phyloP scores from a whole-genome alignment of 2,888 invertebrate species.

The Elegia similella region DNA sequence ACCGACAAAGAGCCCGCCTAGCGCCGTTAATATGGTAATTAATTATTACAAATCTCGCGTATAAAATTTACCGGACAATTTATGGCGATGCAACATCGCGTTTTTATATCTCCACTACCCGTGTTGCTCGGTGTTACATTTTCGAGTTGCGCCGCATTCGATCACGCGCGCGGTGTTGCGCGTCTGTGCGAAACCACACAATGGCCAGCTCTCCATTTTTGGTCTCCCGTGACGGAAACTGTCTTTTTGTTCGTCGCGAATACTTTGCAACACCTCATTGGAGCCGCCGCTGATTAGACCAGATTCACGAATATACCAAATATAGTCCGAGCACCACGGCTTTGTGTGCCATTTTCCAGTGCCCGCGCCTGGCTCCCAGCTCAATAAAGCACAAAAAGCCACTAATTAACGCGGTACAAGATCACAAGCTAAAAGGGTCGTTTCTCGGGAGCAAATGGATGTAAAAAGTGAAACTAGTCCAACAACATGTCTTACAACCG shows the following conservation, averaged over 20 bases:
- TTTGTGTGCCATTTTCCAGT: conserved; percentile 28
- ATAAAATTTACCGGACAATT: conserved; percentile 68
- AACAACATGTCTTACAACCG: conserved; percentile 75
- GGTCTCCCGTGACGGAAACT: conserved; percentile 56
- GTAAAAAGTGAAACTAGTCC: conserved; percentile 70
- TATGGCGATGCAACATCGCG: conserved; percentile 35
- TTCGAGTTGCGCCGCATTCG: conserved; percentile 47
- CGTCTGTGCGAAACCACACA: conserved; percentile 51
- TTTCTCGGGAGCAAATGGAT: conserved; percentile 49
- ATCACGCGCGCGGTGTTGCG: conserved; percentile 50
- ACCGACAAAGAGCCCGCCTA: conserved; percentile 76
- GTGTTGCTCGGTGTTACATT: conserved; percentile 26
- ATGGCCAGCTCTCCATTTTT: conserved; percentile 61
- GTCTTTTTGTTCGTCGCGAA: conserved; percentile 55
- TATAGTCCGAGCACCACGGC: conserved; percentile 27
- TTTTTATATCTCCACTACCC: not conserved
- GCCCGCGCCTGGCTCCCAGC: conserved; percentile 25
- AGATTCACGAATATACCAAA: conserved; percentile 33
- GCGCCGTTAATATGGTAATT: conserved; percentile 77
- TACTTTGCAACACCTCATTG: conserved; percentile 61
- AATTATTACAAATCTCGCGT: conserved; percentile 75
- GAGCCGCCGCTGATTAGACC: conserved; percentile 42
- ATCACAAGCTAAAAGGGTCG: conserved; percentile 75
- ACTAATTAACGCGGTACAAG: conserved; percentile 59
- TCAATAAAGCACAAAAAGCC: conserved; percentile 31